These are phyloP conservation scores for Origma solitaria DNA, from an alignment of 2,113 vertebrate genomes.

Conservation along the genomic window DNA sequence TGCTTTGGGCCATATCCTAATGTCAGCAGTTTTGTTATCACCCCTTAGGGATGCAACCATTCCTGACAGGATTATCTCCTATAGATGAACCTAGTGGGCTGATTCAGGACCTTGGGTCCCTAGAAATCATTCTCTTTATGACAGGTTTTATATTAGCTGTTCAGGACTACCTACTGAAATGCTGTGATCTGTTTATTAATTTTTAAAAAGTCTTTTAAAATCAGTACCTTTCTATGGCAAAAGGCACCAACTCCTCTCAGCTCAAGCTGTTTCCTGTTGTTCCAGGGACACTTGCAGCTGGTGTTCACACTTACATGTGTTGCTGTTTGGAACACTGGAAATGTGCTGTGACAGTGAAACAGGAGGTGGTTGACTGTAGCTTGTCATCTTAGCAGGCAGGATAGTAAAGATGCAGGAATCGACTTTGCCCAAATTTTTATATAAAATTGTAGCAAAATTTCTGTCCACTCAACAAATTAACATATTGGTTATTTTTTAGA, in stretches of 20 bases:
- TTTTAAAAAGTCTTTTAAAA: background rate
- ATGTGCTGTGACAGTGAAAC: background rate
- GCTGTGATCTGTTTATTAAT: background rate
- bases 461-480: background rate
- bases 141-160: background rate
- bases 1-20: background rate
- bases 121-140: background rate
- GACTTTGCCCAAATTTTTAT: background rate
- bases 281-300: background rate
- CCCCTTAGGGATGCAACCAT: background rate
- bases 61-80: background rate
- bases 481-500: background rate
- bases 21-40: background rate
- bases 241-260: background rate
- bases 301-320: background rate
- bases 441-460: background rate
- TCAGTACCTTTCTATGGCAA: background rate
- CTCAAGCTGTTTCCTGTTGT: background rate
- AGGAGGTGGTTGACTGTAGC: background rate
- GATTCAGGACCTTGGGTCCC: background rate
- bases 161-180: background rate
- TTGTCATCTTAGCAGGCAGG: background rate
- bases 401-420: background rate
- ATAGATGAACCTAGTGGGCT: background rate
- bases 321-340: background rate